Conservation (phyloP, 2,797 vertebrate species). For the Hoplostethus atlanticus region DNA sequence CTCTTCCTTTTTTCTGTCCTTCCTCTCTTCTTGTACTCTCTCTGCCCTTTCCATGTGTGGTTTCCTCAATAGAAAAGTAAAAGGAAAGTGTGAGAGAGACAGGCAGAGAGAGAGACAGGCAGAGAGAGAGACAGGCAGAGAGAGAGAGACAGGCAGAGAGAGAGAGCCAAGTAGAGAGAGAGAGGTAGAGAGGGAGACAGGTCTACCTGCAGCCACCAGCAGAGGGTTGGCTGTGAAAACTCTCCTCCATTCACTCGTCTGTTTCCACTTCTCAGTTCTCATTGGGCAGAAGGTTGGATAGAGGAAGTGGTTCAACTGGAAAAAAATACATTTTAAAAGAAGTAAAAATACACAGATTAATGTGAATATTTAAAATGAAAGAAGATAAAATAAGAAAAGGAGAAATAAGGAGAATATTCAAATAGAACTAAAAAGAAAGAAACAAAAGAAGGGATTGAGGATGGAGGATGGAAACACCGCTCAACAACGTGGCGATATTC, state of each 20-base stretch:
- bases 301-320: too few species aligned
- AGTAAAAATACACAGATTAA: too few species aligned
- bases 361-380: too few species aligned
- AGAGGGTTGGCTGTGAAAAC: neutral
- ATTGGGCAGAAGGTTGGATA: too few species aligned
- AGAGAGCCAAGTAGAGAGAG: constrained; percentile 11
- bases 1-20: neutral
- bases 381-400: too few species aligned
- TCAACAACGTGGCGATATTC: too few species aligned
- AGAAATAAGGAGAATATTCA: too few species aligned
- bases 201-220: constrained; percentile 49
- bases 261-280: constrained; percentile 20
- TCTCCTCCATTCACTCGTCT: neutral
- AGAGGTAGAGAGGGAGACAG: constrained; percentile 28
- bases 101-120: too few species aligned
- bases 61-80: neutral
- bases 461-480: too few species aligned
- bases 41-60: constrained; percentile 5
- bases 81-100: neutral
- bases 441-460: too few species aligned
- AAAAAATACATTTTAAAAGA: too few species aligned
- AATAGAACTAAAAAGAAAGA: too few species aligned
- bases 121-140: constrained; percentile 4
- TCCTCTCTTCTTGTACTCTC: neutral
- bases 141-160: constrained; percentile 6